phyloP scores from a whole-genome alignment of 92 coral and sea anemone genomes.

The Isaurus tuberculatus region DNA sequence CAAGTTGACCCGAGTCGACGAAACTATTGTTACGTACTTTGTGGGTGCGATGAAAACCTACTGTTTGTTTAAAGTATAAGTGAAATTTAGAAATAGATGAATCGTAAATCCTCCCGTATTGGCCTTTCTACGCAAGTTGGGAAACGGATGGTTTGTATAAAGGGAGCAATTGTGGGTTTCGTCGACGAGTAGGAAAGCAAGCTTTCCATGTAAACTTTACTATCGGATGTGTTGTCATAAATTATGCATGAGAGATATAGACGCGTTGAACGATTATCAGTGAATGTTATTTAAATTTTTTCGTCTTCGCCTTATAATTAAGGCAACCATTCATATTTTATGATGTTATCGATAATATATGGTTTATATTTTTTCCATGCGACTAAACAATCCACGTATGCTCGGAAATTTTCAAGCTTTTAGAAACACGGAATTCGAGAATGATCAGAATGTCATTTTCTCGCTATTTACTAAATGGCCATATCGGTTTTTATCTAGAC shows the following conservation, averaged over 20 bases:
- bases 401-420: not conserved
- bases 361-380: not conserved
- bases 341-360: conserved; percentile 11
- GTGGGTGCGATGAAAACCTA: not conserved
- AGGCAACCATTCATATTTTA: conserved; percentile 31
- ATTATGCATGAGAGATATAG: conserved; percentile 38
- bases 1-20: conserved; percentile 20
- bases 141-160: conserved; percentile 43
- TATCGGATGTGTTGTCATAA: conserved; percentile 39
- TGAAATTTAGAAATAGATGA: not conserved
- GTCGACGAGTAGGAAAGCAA: not conserved
- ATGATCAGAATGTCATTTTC: not conserved
- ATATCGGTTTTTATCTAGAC: too few relatives aligned
- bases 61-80: not conserved
- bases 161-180: not conserved
- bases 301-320: not conserved
- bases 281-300: conserved; percentile 10
- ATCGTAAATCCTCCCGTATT: not conserved
- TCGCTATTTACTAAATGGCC: too few relatives aligned
- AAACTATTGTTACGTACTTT: not conserved
- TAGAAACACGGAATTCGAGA: not conserved
- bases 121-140: not conserved
- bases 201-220: not conserved
- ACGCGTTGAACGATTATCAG: conserved; percentile 14
- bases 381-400: not conserved